Conservation (phyloP, 2,888 invertebrate species). For the Choristoneura rosaceana region DNA sequence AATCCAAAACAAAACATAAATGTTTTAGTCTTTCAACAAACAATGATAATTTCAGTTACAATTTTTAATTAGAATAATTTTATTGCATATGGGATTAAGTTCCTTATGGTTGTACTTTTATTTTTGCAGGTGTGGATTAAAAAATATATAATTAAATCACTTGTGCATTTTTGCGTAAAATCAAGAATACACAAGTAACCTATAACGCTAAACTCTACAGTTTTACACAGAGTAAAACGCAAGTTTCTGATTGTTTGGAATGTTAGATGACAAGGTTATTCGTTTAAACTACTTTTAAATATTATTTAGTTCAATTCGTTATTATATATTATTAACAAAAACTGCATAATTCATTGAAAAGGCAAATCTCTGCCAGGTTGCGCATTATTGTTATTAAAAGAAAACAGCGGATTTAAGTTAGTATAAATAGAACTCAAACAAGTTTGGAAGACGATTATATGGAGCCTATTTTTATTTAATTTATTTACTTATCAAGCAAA, state of each 20-base stretch:
- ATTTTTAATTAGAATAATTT: neutral
- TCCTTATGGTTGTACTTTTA: conserved; percentile 24
- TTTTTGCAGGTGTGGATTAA: conserved; percentile 21
- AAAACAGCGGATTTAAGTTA: conserved; percentile 17
- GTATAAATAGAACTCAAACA: conserved; percentile 24
- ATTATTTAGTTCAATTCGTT: neutral
- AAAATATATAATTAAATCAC: conserved; percentile 42
- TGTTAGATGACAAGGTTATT: conserved; percentile 30
- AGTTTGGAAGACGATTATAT: conserved; percentile 24
- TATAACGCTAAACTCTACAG: conserved; percentile 41
- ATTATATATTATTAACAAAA: neutral
- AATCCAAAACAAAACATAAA: neutral
- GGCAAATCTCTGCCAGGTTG: neutral
- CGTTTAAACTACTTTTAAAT: neutral
- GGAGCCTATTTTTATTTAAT: conserved; percentile 18
- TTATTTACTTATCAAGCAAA: neutral
- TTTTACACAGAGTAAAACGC: conserved; percentile 45
- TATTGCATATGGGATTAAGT: neutral
- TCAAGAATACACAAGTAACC: conserved; percentile 60
- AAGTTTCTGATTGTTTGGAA: conserved; percentile 33
- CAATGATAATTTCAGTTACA: neutral
- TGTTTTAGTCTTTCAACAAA: conserved; percentile 5
- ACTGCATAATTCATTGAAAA: neutral
- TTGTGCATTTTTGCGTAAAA: conserved; percentile 55
- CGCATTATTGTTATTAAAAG: neutral